Evolutionary conservation across 2,113 vertebrate species (phyloP).

Genomic region (Engystomops pustulosus): DNA sequence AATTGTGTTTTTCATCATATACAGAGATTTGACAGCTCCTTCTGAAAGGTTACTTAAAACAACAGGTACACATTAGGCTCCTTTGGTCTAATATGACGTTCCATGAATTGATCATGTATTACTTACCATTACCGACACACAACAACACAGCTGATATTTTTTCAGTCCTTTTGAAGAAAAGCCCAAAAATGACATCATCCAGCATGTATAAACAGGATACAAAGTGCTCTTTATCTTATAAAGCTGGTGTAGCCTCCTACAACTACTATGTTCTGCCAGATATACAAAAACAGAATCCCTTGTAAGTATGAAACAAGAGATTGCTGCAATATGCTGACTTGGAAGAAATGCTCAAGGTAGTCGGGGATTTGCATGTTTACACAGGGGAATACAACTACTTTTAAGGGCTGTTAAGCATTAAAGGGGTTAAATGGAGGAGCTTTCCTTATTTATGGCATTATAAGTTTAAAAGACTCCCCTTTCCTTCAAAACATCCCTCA

Average conservation of each 20-base stretch:
- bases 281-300: background rate
- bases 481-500: conserved; percentile 59
- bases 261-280: conserved; percentile 5
- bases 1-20: too few species aligned
- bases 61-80: too few species aligned
- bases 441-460: conserved; percentile 30
- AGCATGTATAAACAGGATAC: background rate
- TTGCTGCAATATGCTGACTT: conserved; percentile 5
- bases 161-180: background rate
- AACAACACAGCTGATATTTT: background rate
- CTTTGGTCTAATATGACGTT: background rate
- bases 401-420: background rate
- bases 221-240: background rate
- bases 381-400: background rate
- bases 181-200: background rate
- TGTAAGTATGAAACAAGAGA: background rate
- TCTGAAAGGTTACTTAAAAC: too few species aligned
- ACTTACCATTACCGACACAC: background rate
- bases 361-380: background rate
- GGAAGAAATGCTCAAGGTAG: background rate
- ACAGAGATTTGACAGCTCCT: too few species aligned
- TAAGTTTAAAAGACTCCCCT: conserved; percentile 5
- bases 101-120: background rate
- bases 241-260: background rate
- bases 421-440: conserved; percentile 13